Evolutionary conservation across 2,113 vertebrate genomes (phyloP).

Genomic region (Apteryx mantelli): DNA sequence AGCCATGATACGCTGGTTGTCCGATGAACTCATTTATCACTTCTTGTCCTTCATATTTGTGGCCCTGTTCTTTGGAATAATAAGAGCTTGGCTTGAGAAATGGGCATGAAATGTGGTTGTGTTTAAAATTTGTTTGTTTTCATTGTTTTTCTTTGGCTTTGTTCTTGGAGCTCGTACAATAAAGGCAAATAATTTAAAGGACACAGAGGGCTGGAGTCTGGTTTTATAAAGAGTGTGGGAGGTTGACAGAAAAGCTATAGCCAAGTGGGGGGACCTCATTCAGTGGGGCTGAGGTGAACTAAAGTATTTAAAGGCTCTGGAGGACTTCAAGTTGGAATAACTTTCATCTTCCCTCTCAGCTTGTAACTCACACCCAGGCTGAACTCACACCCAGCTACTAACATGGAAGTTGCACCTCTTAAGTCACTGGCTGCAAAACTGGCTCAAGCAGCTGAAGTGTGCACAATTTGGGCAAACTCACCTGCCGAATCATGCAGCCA

Average conservation of each 20-base stretch:
- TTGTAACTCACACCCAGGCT: constrained; percentile 50
- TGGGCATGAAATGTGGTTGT: constrained; percentile 67
- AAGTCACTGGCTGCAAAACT: neutral
- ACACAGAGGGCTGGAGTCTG: constrained; percentile 39
- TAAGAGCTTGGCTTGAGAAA: constrained; percentile 43
- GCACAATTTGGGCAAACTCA: neutral
- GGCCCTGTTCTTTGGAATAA: constrained; percentile 45
- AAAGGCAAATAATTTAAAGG: constrained; percentile 67
- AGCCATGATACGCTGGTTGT: neutral
- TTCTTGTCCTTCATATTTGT: constrained; percentile 56
- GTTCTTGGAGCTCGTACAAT: constrained; percentile 68
- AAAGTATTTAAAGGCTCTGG: constrained; percentile 9
- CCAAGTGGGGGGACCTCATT: neutral
- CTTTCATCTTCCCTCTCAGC: constrained; percentile 32
- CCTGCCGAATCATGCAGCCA: neutral
- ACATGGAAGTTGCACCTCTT: constrained; percentile 23
- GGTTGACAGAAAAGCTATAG: constrained; percentile 16
- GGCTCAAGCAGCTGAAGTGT: neutral
- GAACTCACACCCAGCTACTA: constrained; percentile 2
- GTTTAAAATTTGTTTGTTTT: constrained; percentile 72
- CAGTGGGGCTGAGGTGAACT: neutral
- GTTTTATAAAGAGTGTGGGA: constrained; percentile 52
- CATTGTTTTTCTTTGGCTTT: constrained; percentile 70
- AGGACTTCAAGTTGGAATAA: constrained; percentile 9
- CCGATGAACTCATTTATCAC: constrained; percentile 43